Conservation (phyloP, 2,113 vertebrate genomes). For the Edolisoma coerulescens region DNA sequence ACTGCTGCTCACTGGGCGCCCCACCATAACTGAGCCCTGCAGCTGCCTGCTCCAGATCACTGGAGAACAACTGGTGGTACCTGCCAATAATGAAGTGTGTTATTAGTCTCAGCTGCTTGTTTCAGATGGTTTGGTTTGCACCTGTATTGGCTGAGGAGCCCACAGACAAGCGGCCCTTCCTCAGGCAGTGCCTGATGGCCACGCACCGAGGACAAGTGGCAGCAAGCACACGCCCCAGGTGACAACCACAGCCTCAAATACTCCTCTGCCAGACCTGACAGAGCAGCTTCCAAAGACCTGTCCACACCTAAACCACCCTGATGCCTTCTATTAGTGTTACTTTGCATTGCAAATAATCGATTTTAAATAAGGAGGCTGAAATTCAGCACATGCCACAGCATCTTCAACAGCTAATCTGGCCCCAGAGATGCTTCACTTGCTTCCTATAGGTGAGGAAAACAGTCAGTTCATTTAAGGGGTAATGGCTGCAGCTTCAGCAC, state of each 20-base stretch:
- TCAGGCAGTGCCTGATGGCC: background rate
- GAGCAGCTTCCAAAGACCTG: background rate
- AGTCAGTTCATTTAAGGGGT: background rate
- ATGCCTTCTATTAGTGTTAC: background rate
- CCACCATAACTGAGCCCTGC: background rate
- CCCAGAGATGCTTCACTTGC: background rate
- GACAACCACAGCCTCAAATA: background rate
- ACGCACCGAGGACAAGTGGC: rapidly evolving
- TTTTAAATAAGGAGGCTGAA: background rate
- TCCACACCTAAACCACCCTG: background rate
- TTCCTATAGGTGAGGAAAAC: background rate
- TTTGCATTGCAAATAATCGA: background rate
- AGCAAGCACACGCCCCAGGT: rapidly evolving
- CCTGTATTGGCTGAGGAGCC: background rate
- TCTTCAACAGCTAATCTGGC: background rate
- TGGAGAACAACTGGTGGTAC: background rate
- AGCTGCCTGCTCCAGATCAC: background rate
- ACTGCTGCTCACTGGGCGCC: background rate
- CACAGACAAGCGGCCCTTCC: background rate
- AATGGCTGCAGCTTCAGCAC: background rate
- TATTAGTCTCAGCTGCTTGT: background rate
- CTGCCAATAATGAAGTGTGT: background rate
- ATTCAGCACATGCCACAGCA: background rate
- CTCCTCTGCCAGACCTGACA: background rate
- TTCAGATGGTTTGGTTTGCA: background rate